Conservation (phyloP, 2,888 invertebrate species). For the Scaeva pyrastri region DNA sequence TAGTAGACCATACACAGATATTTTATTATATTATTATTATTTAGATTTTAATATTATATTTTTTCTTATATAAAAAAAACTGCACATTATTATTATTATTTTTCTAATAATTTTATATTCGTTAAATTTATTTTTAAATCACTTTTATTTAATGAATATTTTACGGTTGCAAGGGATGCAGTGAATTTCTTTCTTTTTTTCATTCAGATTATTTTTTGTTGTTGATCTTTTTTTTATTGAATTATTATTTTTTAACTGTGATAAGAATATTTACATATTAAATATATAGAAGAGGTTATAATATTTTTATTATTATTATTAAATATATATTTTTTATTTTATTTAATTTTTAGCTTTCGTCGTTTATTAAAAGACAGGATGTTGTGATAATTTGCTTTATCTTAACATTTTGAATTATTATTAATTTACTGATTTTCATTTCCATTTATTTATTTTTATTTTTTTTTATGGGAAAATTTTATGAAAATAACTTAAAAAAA, state of each 20-base stretch:
- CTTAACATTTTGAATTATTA: constrained; percentile 49
- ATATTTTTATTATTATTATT: too few species aligned
- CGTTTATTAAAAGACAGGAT: constrained; percentile 44
- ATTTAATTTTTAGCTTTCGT: constrained; percentile 31
- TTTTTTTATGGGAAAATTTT: constrained; percentile 40
- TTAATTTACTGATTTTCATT: constrained; percentile 48
- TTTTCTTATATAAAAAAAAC: constrained; percentile 62
- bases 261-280: constrained; percentile 49
- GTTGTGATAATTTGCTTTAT: constrained; percentile 51
- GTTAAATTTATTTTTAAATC: constrained; percentile 55
- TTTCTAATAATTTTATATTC: constrained; percentile 29
- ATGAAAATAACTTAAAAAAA: constrained; percentile 64
- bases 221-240: constrained; percentile 32
- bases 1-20: constrained; percentile 62
- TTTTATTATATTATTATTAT: constrained; percentile 48
- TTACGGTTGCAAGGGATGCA: constrained; percentile 46
- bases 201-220: constrained; percentile 65
- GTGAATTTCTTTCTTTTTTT: constrained; percentile 73
- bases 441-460: constrained; percentile 33
- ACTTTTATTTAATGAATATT: constrained; percentile 65
- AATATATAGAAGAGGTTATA: constrained; percentile 18
- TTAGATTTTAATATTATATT: constrained; percentile 48
- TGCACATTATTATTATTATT: constrained; percentile 58
- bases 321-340: neutral
- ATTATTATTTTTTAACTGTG: constrained; percentile 17